phyloP scores from a whole-genome alignment of 1,140 invertebrate species.

The Drosophila repletoides region DNA sequence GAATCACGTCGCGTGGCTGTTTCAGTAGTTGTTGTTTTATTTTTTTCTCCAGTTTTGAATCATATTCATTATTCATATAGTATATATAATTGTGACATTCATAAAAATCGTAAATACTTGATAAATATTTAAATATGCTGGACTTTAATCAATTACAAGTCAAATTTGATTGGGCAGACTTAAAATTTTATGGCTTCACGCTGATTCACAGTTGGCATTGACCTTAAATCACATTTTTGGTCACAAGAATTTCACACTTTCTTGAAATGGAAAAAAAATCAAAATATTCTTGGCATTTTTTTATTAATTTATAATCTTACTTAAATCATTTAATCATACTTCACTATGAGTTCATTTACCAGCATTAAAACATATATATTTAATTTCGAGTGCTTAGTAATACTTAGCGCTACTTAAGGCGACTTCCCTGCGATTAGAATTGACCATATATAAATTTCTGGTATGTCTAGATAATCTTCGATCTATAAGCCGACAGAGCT shows the following conservation, averaged over 20 bases:
- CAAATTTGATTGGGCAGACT: slow-evolving; percentile 34
- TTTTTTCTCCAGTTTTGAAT: slow-evolving; percentile 36
- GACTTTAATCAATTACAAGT: slow-evolving; percentile 72
- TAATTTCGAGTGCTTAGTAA: slow-evolving; percentile 11
- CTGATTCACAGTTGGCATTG: slow-evolving; percentile 14
- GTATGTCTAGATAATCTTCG: slow-evolving; percentile 7
- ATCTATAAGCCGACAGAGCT: too few species aligned
- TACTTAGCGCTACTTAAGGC: neutral
- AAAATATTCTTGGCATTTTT: slow-evolving; percentile 31
- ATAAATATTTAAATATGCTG: slow-evolving; percentile 69
- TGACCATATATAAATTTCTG: neutral
- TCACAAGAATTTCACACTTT: slow-evolving; percentile 30
- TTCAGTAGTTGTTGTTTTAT: slow-evolving; percentile 41
- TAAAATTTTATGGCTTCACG: too few species aligned
- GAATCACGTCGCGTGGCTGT: slow-evolving; percentile 70
- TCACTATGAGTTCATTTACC: too few species aligned
- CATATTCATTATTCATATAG: slow-evolving; percentile 21
- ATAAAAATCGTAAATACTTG: slow-evolving; percentile 70
- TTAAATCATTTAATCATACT: slow-evolving; percentile 47
- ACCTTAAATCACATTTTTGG: slow-evolving; percentile 16
- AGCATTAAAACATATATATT: too few species aligned
- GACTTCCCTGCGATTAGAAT: slow-evolving; percentile 9
- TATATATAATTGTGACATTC: slow-evolving; percentile 41
- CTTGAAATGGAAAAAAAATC: neutral
- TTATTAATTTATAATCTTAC: slow-evolving; percentile 42